phyloP scores from a whole-genome alignment of 2,888 invertebrate genomes.

The Andrena trimmerana region DNA sequence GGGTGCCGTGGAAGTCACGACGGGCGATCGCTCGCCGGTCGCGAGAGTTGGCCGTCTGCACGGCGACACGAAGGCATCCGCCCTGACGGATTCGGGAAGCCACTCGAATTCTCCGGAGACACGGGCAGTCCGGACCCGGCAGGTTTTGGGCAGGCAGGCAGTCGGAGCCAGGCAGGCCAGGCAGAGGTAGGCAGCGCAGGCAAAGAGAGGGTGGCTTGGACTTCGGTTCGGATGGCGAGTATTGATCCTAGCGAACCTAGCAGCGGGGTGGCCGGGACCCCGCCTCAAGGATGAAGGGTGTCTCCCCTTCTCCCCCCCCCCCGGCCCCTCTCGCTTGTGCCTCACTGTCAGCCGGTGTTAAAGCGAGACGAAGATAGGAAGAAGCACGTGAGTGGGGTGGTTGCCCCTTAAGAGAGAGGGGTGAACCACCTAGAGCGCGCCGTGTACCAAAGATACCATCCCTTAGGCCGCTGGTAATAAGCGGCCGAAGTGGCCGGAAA shows the following conservation, averaged over 20 bases:
- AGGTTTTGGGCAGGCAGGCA: slow-evolving; percentile 68
- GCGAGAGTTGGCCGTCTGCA: slow-evolving; percentile 2
- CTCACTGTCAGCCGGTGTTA: slow-evolving; percentile 40
- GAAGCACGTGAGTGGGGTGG: slow-evolving; percentile 76
- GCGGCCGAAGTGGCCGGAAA: slow-evolving; percentile 54
- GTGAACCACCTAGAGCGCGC: slow-evolving; percentile 74
- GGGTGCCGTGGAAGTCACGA: slow-evolving; percentile 12
- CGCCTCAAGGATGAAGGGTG: slow-evolving; percentile 76
- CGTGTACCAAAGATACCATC: slow-evolving; percentile 80
- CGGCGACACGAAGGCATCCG: slow-evolving; percentile 35
- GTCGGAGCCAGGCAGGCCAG: slow-evolving; percentile 52
- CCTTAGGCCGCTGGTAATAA: slow-evolving; percentile 70
- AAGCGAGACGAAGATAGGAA: slow-evolving; percentile 61
- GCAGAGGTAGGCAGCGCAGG: slow-evolving; percentile 74
- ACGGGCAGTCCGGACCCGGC: slow-evolving; percentile 59
- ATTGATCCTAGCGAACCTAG: slow-evolving; percentile 83
- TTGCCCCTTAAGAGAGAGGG: slow-evolving; percentile 74
- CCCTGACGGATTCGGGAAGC: slow-evolving; percentile 42
- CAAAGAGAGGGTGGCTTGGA: slow-evolving; percentile 81
- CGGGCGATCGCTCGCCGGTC: slow-evolving; percentile 14
- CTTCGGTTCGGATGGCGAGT: slow-evolving; percentile 83
- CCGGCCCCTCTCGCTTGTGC: slow-evolving; percentile 62
- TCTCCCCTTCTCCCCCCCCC: slow-evolving; percentile 67
- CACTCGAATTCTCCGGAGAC: slow-evolving; percentile 62
- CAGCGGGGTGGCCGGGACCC: slow-evolving; percentile 81